Evolutionary conservation across 2,113 vertebrate species (phyloP).

Genomic region (Copsychus sechellarum): DNA sequence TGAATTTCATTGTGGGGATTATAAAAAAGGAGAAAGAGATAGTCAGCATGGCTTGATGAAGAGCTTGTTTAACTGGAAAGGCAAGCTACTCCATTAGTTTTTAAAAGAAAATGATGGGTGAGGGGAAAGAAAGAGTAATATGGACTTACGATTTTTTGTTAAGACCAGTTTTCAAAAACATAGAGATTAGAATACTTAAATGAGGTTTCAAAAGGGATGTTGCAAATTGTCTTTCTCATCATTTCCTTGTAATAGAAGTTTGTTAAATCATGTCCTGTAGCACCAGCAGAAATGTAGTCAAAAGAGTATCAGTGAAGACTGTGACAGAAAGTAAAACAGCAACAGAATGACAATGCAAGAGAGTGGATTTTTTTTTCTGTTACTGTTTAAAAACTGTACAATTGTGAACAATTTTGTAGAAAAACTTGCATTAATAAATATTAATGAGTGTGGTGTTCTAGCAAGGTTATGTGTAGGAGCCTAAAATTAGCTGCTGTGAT

Average conservation of each 20-base stretch:
- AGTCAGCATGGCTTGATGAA: neutral
- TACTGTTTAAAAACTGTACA: neutral
- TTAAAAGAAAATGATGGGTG: neutral
- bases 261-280: neutral
- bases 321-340: neutral
- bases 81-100: neutral
- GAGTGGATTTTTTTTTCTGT: neutral
- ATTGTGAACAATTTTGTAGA: neutral
- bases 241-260: neutral
- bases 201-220: neutral
- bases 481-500: slow-evolving; percentile 14
- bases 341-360: neutral
- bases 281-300: neutral
- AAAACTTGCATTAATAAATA: neutral
- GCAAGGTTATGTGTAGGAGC: neutral
- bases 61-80: neutral
- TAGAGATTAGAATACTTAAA: neutral
- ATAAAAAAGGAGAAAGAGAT: neutral
- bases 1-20: neutral
- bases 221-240: neutral
- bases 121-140: neutral
- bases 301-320: neutral
- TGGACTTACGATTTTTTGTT: neutral
- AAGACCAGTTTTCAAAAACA: neutral
- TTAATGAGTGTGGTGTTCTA: neutral